Base-by-base conservation (phyloP, 2,797 vertebrate genomes). In the Coregonus suidteri region DNA sequence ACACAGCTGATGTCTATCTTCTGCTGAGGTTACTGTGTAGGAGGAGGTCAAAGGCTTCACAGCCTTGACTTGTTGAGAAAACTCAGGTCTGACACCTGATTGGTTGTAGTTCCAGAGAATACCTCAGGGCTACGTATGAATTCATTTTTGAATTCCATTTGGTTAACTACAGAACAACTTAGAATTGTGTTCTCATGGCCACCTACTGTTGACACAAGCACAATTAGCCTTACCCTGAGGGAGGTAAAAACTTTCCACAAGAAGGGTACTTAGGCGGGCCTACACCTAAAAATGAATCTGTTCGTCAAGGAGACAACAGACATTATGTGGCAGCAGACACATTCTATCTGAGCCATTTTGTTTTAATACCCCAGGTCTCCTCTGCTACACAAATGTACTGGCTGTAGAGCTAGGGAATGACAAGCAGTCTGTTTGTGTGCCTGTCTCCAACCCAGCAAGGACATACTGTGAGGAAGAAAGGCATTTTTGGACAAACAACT, bases 381-480 rank as follows among this genome's bases (percentile, higher is more conserved):
- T 59, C 53, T 73, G 30, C 54, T 16, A 20, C 34, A 25, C 34
- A 64, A 67, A 67, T n/a, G 18, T n/a, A 25, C n/a, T 54, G 14
- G 54, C 56, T 47, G n/a, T 7, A 37, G 15, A 30, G 41, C 13
- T 13, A 13, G 18, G 18, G n/a, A 52, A n/a, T 51, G 16, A 20
- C 31, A 62, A 72, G 71, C 41, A 30, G 20, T 51, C n/a, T 53
- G 30, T 56, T 73, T 16, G 52, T 54, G 2, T 18, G 11, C 52
- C 14, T 15, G 25, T 7, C 15, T 56, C 71, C 71, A 34, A 51
- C 71, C 34, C 11, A 56, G 53, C 15, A 34, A n/a, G 52, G 53
- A 59, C 53, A 56, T 16, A 59, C 59, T 25, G 18, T 41, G 56
- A 62, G 53, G 72, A n/a, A 59, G 53, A 59, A 62, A 74, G 56